Conservation (phyloP, 2,113 vertebrate genomes). For the Menura novaehollandiae region DNA sequence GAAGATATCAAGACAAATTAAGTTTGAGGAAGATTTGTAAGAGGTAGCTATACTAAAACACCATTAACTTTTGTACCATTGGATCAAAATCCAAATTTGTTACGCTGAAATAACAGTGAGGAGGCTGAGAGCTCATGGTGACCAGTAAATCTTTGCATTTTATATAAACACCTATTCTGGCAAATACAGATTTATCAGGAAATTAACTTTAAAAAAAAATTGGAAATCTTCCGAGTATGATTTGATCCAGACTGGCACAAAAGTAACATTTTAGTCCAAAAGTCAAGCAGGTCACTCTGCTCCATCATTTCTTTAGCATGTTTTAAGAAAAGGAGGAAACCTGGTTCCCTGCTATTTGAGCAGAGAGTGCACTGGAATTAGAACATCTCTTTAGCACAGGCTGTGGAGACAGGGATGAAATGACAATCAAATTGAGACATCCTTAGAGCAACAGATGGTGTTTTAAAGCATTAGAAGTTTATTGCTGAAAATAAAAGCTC, state of each 20-base stretch:
- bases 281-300: background rate
- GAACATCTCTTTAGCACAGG: background rate
- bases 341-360: background rate
- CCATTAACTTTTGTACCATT: background rate
- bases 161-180: background rate
- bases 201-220: background rate
- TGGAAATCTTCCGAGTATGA: background rate
- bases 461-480: background rate
- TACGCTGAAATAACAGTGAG: background rate
- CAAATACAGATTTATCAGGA: background rate
- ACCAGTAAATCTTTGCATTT: background rate
- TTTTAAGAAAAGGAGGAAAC: background rate
- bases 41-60: background rate
- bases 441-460: background rate
- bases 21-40: background rate
- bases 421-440: background rate
- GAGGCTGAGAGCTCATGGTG: background rate
- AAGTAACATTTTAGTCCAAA: background rate
- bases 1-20: background rate
- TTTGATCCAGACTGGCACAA: background rate
- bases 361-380: background rate
- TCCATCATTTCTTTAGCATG: background rate
- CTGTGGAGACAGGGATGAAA: background rate
- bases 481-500: background rate
- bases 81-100: background rate